Conservation (phyloP, 2,113 vertebrate genomes). For the Gambusia affinis region DNA sequence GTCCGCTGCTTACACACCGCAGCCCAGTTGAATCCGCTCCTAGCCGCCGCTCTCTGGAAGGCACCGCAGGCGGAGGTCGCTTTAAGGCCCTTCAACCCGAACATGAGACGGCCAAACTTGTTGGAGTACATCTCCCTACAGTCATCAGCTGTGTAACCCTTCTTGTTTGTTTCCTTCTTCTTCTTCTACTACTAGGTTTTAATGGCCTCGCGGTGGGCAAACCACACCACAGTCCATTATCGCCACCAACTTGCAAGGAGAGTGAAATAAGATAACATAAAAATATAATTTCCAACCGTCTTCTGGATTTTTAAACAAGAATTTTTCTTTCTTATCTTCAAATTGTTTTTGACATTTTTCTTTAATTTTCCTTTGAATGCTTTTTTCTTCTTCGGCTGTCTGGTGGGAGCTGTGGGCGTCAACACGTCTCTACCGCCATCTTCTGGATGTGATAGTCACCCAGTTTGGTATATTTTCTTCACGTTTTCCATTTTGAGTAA, state of each 20-base stretch:
- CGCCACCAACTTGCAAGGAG: background rate
- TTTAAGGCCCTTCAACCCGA: slow-evolving; percentile 22
- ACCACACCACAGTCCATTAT: background rate
- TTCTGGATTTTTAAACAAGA: too few relatives aligned
- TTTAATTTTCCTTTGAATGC: too few relatives aligned
- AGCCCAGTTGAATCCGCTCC: slow-evolving; percentile 50
- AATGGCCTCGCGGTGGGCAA: background rate
- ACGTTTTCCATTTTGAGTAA: too few relatives aligned
- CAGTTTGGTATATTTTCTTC: background rate
- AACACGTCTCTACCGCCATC: slow-evolving; percentile 6
- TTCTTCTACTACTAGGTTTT: background rate
- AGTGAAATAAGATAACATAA: too few relatives aligned
- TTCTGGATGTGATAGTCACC: background rate
- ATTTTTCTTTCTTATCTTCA: too few relatives aligned
- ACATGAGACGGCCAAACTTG: slow-evolving; percentile 38
- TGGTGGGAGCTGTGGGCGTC: background rate
- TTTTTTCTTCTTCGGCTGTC: slow-evolving; percentile 15
- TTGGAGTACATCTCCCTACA: slow-evolving; percentile 44
- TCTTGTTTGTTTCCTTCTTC: background rate
- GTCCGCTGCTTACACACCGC: slow-evolving; percentile 53
- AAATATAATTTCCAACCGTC: too few relatives aligned
- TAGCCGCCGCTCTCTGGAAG: background rate
- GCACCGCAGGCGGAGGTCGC: background rate
- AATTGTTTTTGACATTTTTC: too few relatives aligned
- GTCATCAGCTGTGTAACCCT: too few relatives aligned